These are phyloP conservation scores for Glomeris marginata DNA, from an alignment of 2,888 invertebrate genomes.

Conservation along the genomic window DNA sequence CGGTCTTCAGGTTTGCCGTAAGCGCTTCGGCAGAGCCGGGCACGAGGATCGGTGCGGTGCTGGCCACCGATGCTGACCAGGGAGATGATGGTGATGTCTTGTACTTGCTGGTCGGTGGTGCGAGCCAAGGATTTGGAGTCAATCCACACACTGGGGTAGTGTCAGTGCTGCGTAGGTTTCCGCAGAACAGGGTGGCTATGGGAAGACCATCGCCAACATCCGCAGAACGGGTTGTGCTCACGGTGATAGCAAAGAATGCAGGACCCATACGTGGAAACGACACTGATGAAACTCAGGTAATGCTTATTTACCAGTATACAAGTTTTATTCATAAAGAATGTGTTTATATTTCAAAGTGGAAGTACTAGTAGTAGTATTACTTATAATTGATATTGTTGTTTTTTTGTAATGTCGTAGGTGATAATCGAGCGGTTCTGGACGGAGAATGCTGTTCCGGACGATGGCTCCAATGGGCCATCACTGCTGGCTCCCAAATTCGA, in stretches of 20 bases:
- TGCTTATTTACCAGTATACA: too few relatives aligned
- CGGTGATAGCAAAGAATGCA: slow-evolving; percentile 85
- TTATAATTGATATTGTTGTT: too few relatives aligned
- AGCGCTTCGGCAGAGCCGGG: slow-evolving; percentile 81
- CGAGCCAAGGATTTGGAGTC: slow-evolving; percentile 78
- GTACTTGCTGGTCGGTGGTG: slow-evolving; percentile 83
- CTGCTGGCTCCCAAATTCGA: slow-evolving; percentile 54
- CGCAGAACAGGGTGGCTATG: slow-evolving; percentile 58
- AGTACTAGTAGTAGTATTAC: too few relatives aligned
- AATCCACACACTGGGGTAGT: slow-evolving; percentile 70
- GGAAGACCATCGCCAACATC: background rate
- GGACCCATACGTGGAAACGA: slow-evolving; percentile 90
- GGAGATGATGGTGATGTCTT: slow-evolving; percentile 77
- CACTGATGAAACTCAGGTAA: slow-evolving; percentile 86
- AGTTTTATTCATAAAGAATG: too few relatives aligned
- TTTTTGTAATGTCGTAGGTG: too few relatives aligned
- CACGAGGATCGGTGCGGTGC: slow-evolving; percentile 66
- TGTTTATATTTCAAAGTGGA: too few relatives aligned
- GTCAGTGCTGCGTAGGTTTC: slow-evolving; percentile 61
- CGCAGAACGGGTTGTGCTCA: slow-evolving; percentile 61
- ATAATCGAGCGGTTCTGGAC: too few relatives aligned
- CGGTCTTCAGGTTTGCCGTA: slow-evolving; percentile 81
- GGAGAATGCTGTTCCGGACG: too few relatives aligned
- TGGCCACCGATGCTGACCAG: slow-evolving; percentile 75
- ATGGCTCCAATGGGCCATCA: too few relatives aligned